Percentiles rank a stretch among this genome's conserved stretches.
Evolutionary conservation across 2,888 invertebrate genomes (phyloP).

Genomic region (Ectobius pallidus): DNA sequence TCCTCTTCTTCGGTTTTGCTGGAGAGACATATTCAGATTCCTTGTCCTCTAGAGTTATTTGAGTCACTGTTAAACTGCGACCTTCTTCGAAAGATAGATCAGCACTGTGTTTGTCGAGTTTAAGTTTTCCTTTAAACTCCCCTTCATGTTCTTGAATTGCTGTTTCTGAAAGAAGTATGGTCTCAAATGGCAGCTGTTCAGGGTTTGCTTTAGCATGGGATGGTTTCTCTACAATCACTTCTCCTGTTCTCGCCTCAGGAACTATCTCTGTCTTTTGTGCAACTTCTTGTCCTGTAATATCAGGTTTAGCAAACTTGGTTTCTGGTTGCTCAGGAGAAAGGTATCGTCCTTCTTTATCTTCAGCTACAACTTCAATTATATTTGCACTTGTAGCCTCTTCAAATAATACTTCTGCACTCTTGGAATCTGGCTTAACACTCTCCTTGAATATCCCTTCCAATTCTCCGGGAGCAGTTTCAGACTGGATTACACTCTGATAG

Average conservation of each 20-base stretch:
- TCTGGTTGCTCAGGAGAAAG: conserved; percentile 51
- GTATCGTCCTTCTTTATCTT: conserved; percentile 55
- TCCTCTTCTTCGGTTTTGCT: conserved; percentile 42
- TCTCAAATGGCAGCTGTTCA: conserved; percentile 59
- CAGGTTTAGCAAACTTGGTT: conserved; percentile 52
- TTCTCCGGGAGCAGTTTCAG: conserved; percentile 54
- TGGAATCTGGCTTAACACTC: conserved; percentile 52
- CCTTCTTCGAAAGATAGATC: conserved; percentile 56
- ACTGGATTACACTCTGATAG: conserved; percentile 59
- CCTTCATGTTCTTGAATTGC: conserved; percentile 53
- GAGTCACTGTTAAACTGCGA: conserved; percentile 60
- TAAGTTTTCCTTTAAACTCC: conserved; percentile 52
- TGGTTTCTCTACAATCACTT: conserved; percentile 52
- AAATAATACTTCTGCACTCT: conserved; percentile 55
- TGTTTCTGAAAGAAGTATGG: conserved; percentile 61
- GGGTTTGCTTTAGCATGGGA: conserved; percentile 51
- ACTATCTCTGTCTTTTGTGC: conserved; percentile 54
- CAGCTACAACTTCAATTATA: conserved; percentile 58
- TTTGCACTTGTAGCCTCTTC: conserved; percentile 53
- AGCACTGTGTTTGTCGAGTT: conserved; percentile 54
- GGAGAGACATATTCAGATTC: conserved; percentile 52
- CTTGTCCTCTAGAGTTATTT: conserved; percentile 58
- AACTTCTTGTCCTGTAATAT: conserved; percentile 56
- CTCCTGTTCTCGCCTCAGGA: conserved; percentile 52
- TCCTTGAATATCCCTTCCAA: conserved; percentile 54